Conservation (phyloP, 2,888 invertebrate genomes). For the Fabriciana adippe region DNA sequence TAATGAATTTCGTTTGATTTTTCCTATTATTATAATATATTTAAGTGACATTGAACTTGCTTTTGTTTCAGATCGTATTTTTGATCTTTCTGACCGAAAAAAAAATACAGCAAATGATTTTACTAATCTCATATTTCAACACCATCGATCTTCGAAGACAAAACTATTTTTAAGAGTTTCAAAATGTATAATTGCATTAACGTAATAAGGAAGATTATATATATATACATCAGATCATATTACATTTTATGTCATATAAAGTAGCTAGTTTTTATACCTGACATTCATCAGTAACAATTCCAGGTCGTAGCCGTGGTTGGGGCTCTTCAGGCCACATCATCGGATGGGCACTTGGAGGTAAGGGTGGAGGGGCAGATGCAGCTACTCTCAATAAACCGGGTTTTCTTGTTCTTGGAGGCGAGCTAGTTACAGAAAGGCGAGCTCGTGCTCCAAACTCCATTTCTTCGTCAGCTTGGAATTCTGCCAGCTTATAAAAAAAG, state of each 20-base stretch:
- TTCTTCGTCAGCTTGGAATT: conserved; percentile 75
- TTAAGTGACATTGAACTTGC: neutral
- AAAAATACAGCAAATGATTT: too few relatives aligned
- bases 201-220: too few relatives aligned
- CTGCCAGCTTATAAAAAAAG: conserved; percentile 58
- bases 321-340: conserved; percentile 67
- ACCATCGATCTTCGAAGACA: too few relatives aligned
- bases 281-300: conserved; percentile 65
- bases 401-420: conserved; percentile 37
- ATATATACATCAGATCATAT: too few relatives aligned
- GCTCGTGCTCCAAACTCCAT: conserved; percentile 57
- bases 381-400: conserved; percentile 54
- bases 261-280: conserved; percentile 51
- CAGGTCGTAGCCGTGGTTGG: conserved; percentile 56
- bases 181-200: too few relatives aligned
- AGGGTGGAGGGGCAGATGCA: conserved; percentile 60
- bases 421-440: conserved; percentile 28
- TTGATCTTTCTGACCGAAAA: too few relatives aligned
- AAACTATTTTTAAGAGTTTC: too few relatives aligned
- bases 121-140: too few relatives aligned
- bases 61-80: too few relatives aligned
- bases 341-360: conserved; percentile 59
- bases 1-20: neutral
- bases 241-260: neutral
- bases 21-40: neutral